phyloP scores from a whole-genome alignment of 2,888 invertebrate genomes.

The Catocala nupta region DNA sequence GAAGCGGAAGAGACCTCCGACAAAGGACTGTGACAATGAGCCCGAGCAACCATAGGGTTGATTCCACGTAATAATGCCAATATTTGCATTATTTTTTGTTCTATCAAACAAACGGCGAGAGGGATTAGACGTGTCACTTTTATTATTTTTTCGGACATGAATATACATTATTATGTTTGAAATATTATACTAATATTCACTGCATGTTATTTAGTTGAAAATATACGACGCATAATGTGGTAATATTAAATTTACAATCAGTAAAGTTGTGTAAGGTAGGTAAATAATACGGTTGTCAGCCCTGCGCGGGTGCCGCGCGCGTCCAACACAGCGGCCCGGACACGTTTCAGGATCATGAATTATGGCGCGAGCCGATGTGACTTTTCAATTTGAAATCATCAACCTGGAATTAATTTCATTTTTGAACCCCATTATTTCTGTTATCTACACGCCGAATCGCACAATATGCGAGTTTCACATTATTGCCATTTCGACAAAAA shows the following conservation, averaged over 20 bases:
- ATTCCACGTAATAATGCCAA: constrained; percentile 50
- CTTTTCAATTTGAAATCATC: constrained; percentile 88
- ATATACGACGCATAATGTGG: constrained; percentile 24
- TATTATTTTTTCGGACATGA: constrained; percentile 33
- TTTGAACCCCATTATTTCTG: constrained; percentile 87
- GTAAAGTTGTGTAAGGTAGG: constrained; percentile 46
- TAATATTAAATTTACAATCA: constrained; percentile 35
- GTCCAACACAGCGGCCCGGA: constrained; percentile 84
- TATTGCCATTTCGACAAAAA: constrained; percentile 83
- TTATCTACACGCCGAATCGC: constrained; percentile 83
- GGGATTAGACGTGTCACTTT: constrained; percentile 55
- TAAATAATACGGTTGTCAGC: constrained; percentile 72
- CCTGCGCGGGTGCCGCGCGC: constrained; percentile 66
- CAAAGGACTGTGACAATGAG: constrained; percentile 84
- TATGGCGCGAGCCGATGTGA: constrained; percentile 87
- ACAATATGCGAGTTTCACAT: constrained; percentile 84
- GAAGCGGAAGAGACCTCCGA: constrained; percentile 83
- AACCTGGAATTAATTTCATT: constrained; percentile 88
- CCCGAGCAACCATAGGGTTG: constrained; percentile 65
- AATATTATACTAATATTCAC: constrained; percentile 26
- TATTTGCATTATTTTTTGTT: constrained; percentile 56
- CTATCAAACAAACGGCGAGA: constrained; percentile 39
- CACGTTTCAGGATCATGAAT: constrained; percentile 87
- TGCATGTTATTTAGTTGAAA: constrained; percentile 15
- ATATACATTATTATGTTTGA: constrained; percentile 24